Base-by-base conservation (phyloP, 2,888 invertebrate genomes). In the Digitonthophagus gazella region DNA sequence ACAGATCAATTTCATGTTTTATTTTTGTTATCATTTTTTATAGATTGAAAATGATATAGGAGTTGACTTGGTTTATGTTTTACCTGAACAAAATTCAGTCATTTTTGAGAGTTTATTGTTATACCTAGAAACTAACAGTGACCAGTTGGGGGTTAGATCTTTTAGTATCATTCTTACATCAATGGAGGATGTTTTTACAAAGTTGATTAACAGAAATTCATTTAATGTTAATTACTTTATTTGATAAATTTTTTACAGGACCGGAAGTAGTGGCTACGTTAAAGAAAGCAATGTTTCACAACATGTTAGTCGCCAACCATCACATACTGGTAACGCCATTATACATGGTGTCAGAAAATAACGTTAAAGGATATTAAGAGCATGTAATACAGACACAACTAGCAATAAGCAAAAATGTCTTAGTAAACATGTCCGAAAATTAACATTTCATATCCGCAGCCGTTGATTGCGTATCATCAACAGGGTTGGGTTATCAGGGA, bases 131-230 rank as follows among this genome's bases (percentile, higher is more conserved):
- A 78, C 80, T 0, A 84, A 87, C 18, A 85, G 86, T 5, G 78
- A 82, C 0, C 79, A 80, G 0, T 84, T 95, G 15, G 88, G 88
- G 14, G 88, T 93, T 65, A 87, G 87, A 70, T 92, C 93, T 78
- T 96, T 92, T 80, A 96, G 96, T 2, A 89, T 95, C 15, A 89
- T 93, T 3, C 89, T 95, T 11, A 94, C 95, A 1, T 93, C 95
- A 0, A 85, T 96, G 83, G 96, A 96, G 83, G 96, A 96, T 83
- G 95, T 96, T 0, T 94, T 95, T 78, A 89, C 95, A 87, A 90
- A 89, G 90, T 90, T 84, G 84, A 86, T 77, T 19, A 15, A 65
- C 15, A 55, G 19, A 18, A 56, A 58, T 57, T 55, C 3, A 44
- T 44, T 1, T 44, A 28, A 58, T 58, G 11, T 11, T 58, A 15